Evolutionary conservation across 2,888 invertebrate genomes (phyloP), one percentile per base, ranked within the genome.

Genomic region (Mimas tiliae): DNA sequence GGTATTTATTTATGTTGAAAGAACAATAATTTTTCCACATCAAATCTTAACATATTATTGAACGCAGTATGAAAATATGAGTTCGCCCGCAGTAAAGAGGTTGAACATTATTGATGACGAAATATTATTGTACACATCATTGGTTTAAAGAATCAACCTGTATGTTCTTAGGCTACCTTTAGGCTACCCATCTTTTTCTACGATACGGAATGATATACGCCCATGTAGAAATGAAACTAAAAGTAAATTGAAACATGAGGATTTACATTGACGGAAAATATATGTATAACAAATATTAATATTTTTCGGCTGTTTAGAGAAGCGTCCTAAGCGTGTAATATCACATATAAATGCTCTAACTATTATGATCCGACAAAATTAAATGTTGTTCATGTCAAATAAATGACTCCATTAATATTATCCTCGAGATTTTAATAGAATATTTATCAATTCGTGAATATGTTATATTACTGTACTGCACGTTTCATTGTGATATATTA

Each of bases 351-450:
- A 38, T 38, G 38, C 19, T 38, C n/a, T 11, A 50, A 19, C 16
- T 50, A 50, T 50, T 16, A 34, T 38, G 42, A 42, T 11, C n/a
- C 6, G 11, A 58, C 16, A 55, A 34, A 16, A 53, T 33, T 53
- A 53, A 38, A 38, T n/a, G n/a, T n/a, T n/a, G 16, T 55, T 55
- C 16, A 55, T 27, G 16, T 6, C 16, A 38, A 34, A 38, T 55
- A 55, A 53, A 55, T 55, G 34, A 4, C 34, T 55, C 55, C 11
- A 38, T 55, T 55, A 55, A 58, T 21, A 42, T 58, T 58, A 58
- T 58, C 58, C 38, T 42, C 58, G 19, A 42, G 12, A 6, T 42
- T 42, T 38, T 58, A 58, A 58, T 19, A 12, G 42, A 58, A 19
- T 58, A 42, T 6, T 19, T 19, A 19, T 19, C 58, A 19, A 11